These are phyloP conservation scores for Rhingia campestris DNA, from an alignment of 2,888 invertebrate genomes.

Conservation along the genomic window DNA sequence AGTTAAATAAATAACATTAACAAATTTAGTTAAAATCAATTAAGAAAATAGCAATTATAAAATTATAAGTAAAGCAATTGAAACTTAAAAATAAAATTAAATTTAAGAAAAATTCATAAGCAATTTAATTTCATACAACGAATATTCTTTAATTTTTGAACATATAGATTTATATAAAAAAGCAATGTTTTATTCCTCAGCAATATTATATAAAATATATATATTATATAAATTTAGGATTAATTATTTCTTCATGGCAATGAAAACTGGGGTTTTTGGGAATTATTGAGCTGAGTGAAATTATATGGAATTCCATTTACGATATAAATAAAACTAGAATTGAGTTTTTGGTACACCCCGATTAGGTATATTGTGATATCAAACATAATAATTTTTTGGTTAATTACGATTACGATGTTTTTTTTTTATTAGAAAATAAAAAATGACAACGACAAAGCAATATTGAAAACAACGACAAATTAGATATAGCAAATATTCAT, in stretches of 20 bases:
- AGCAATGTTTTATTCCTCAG: not conserved
- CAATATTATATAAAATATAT: constrained; percentile 46
- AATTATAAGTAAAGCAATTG: not conserved
- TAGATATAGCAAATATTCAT: constrained; percentile 33
- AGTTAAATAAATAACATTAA: no score
- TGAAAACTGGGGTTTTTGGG: constrained; percentile 73
- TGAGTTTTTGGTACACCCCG: constrained; percentile 24
- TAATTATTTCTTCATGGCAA: constrained; percentile 71
- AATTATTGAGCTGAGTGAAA: constrained; percentile 77
- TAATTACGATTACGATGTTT: no score
- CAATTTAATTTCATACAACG: constrained; percentile 68
- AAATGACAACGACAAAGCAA: constrained; percentile 37
- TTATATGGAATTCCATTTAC: constrained; percentile 74
- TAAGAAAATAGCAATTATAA: no score
- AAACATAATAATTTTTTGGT: not conserved
- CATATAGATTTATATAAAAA: constrained; percentile 10
- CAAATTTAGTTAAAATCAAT: no score
- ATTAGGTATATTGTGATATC: constrained; percentile 48
- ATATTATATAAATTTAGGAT: constrained; percentile 46
- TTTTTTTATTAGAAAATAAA: constrained; percentile 5
- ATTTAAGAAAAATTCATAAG: constrained; percentile 39
- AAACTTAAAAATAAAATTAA: constrained; percentile 3
- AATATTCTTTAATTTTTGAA: constrained; percentile 54
- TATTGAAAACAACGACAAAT: constrained; percentile 60
- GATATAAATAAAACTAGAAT: not conserved